phyloP scores from a whole-genome alignment of 2,797 vertebrate species.

The Arremon aurantiirostris region DNA sequence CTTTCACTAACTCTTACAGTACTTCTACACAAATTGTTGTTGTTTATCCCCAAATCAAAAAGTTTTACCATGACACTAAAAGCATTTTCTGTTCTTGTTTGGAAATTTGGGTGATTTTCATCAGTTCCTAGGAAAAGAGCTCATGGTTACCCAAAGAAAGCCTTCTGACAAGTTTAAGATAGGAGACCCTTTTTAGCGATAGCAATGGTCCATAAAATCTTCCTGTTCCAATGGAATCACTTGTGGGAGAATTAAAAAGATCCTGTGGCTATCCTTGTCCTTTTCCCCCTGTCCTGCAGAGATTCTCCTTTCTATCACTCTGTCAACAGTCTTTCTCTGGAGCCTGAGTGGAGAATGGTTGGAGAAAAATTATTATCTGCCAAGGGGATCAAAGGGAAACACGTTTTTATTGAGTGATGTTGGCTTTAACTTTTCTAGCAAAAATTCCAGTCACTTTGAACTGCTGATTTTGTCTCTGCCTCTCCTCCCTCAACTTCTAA shows the following conservation, averaged over 20 bases:
- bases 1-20: not conserved
- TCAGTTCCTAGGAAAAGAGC: not conserved
- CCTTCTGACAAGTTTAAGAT: not conserved
- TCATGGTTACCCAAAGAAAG: not conserved
- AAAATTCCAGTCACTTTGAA: not conserved
- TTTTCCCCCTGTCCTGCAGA: not conserved
- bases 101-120: not conserved
- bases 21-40: not conserved
- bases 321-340: not conserved
- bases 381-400: not conserved
- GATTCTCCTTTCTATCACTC: not conserved
- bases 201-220: not conserved
- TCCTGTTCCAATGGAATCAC: not conserved
- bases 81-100: not conserved
- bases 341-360: not conserved
- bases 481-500: not conserved
- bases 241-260: not conserved
- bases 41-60: not conserved
- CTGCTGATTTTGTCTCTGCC: not conserved
- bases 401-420: accelerated
- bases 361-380: not conserved
- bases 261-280: not conserved
- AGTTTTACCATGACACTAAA: not conserved
- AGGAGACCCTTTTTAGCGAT: not conserved
- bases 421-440: not conserved